phyloP scores from a whole-genome alignment of 2,113 vertebrate genomes.

The Cyprichromis sp. region DNA sequence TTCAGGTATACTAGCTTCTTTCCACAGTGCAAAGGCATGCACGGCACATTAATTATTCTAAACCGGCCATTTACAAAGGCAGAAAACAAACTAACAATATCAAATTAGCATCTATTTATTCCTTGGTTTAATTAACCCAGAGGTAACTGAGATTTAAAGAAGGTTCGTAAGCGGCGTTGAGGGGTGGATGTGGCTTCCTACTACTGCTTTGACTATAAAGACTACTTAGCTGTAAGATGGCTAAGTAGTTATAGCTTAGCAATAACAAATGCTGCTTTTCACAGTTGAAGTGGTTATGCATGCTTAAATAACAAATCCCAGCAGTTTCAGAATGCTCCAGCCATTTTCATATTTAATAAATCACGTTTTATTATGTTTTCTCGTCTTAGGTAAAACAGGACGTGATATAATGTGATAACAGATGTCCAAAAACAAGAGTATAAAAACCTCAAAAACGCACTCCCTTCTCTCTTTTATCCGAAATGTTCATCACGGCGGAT shows the following conservation, averaged over 20 bases:
- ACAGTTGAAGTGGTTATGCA: background rate
- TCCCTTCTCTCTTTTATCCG: background rate
- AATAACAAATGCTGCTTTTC: background rate
- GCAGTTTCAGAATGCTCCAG: background rate
- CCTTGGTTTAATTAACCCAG: background rate
- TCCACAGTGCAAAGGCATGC: background rate
- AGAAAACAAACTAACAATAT: background rate
- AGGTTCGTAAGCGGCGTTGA: background rate
- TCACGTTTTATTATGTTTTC: background rate
- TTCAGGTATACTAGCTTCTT: background rate
- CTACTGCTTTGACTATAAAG: background rate
- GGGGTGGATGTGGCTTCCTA: background rate
- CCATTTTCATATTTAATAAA: background rate
- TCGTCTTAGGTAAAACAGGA: background rate
- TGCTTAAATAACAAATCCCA: background rate
- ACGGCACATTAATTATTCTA: background rate
- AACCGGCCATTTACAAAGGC: fast-evolving
- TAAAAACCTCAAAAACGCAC: background rate
- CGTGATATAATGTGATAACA: background rate
- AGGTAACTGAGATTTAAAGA: background rate
- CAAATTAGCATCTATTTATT: background rate
- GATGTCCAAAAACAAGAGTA: background rate
- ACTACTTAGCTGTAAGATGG: background rate
- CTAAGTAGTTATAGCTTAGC: background rate
- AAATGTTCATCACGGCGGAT: background rate